Evolutionary conservation across 2,888 invertebrate genomes (phyloP).

Genomic region (Cetonia aurata): DNA sequence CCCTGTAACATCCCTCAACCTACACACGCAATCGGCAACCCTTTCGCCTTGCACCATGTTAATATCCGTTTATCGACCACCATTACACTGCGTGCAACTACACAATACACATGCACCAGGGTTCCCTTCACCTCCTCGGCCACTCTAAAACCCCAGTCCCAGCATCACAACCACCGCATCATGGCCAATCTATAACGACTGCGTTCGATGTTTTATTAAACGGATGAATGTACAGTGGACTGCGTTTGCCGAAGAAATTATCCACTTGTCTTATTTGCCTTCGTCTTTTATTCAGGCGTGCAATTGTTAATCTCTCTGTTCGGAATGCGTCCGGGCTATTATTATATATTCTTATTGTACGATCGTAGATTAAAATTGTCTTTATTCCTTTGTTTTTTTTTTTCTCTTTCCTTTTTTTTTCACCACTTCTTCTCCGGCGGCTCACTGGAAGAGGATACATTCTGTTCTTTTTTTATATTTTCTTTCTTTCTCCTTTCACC

Average conservation of each 20-base stretch:
- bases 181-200: no score
- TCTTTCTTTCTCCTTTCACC: not conserved
- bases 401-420: constrained; percentile 51
- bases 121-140: no score
- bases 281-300: constrained; percentile 60
- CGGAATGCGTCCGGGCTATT: constrained; percentile 49
- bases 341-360: constrained; percentile 54
- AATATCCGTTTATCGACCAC: no score
- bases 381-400: constrained; percentile 54
- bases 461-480: not conserved
- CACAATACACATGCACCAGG: no score
- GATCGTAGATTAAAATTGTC: constrained; percentile 60
- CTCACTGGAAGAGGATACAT: not conserved
- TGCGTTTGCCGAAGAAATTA: constrained; percentile 64
- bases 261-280: constrained; percentile 63
- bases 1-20: no score
- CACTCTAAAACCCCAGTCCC: no score
- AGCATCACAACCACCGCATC: no score
- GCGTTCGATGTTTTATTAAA: constrained; percentile 60
- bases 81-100: no score
- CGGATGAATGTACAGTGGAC: constrained; percentile 52
- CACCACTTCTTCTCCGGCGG: not conserved
- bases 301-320: constrained; percentile 60
- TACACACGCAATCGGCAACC: no score
- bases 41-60: no score